phyloP scores from a whole-genome alignment of 2,113 vertebrate genomes.

The Caracal caracal region DNA sequence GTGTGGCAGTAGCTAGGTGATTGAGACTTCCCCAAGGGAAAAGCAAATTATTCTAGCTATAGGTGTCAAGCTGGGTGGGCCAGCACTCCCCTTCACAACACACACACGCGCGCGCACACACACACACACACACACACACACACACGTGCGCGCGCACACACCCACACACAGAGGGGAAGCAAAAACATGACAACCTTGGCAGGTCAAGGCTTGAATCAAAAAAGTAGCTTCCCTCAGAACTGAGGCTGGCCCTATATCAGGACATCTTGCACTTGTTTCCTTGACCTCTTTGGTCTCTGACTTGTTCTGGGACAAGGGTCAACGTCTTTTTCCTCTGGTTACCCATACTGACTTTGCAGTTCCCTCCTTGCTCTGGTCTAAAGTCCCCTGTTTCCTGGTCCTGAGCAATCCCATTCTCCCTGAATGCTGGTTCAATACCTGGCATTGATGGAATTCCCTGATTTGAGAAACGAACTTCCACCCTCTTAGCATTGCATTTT shows the following conservation, averaged over 20 bases:
- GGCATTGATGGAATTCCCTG: not conserved
- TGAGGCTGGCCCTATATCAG: not conserved
- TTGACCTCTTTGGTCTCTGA: not conserved
- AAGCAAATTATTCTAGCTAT: not conserved
- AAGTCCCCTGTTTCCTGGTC: not conserved
- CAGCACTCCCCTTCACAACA: not conserved
- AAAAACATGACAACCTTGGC: not conserved
- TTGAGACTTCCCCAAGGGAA: not conserved
- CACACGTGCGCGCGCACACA: not conserved
- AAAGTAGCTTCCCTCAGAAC: not conserved
- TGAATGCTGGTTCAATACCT: not conserved
- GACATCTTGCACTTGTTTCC: not conserved
- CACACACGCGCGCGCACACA: not conserved
- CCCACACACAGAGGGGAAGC: not conserved
- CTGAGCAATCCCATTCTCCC: not conserved
- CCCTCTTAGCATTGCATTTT: not conserved
- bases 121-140: not conserved
- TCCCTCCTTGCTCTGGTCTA: not conserved
- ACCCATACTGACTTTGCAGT: not conserved
- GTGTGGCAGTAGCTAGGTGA: not conserved
- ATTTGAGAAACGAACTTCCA: not conserved
- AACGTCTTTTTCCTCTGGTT: not conserved
- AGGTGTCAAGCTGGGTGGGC: not conserved
- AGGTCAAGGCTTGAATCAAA: not conserved
- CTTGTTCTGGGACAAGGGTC: not conserved